Percentiles rank a stretch among this genome's conserved stretches.
Evolutionary conservation across 2,797 vertebrate species (phyloP).

Genomic region (Mus caroli): DNA sequence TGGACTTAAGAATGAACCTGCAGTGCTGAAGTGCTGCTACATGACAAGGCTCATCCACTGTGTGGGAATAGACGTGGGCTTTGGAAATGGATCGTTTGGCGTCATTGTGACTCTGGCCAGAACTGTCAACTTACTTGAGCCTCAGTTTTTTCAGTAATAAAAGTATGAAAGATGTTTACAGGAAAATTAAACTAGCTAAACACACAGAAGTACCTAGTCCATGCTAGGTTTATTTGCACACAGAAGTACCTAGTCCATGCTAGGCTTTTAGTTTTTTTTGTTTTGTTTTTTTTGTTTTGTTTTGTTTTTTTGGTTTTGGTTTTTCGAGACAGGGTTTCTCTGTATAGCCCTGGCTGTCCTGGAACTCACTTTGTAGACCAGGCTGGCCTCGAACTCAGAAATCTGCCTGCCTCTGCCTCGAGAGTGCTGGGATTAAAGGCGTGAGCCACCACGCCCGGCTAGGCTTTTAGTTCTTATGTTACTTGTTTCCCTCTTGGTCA

Average conservation of each 20-base stretch:
- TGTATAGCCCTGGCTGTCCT: too few species aligned
- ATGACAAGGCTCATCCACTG: background rate
- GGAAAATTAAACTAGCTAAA: constrained; percentile 18
- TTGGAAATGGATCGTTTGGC: background rate
- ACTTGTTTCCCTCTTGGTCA: background rate
- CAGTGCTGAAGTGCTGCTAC: background rate
- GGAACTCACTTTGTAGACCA: too few species aligned
- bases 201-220: background rate
- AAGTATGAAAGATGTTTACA: constrained; percentile 8
- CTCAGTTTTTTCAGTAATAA: background rate
- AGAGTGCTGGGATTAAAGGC: too few species aligned
- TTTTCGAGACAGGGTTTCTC: too few species aligned
- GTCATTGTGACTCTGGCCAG: background rate
- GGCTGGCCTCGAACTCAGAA: too few species aligned
- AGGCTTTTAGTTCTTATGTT: constrained; percentile 26
- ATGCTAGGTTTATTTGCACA: too few species aligned
- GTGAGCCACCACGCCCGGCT: too few species aligned
- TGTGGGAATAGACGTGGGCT: background rate
- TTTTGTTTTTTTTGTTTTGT: too few species aligned
- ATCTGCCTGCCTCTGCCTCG: too few species aligned
- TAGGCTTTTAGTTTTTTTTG: constrained; percentile 13
- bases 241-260: too few species aligned
- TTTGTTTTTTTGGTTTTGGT: too few species aligned
- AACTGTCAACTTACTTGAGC: background rate
- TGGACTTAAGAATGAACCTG: background rate